Percentiles rank a stretch among this genome's conserved stretches.
phyloP scores from a whole-genome alignment of 2,113 vertebrate species.

The Oreochromis aureus region DNA sequence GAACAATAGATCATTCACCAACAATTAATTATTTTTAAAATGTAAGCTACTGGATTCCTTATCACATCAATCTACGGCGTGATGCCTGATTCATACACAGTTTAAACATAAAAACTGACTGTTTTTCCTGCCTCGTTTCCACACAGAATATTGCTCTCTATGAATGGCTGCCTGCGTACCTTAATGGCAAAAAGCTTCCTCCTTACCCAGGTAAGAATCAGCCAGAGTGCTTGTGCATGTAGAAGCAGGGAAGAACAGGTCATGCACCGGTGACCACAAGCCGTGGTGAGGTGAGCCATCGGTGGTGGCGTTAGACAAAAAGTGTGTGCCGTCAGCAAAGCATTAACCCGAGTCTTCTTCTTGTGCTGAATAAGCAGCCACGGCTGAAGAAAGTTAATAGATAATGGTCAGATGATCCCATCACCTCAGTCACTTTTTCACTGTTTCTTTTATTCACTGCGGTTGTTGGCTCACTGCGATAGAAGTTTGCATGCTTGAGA shows the following conservation, averaged over 20 bases:
- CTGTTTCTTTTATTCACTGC: neutral
- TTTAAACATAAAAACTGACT: neutral
- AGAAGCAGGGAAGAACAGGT: slow-evolving; percentile 39
- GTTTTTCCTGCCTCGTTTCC: neutral
- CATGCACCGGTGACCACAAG: slow-evolving; percentile 58
- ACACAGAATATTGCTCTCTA: slow-evolving; percentile 83
- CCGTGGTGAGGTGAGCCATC: slow-evolving; percentile 48
- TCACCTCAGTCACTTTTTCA: neutral
- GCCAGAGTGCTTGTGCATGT: slow-evolving; percentile 2
- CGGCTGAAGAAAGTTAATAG: slow-evolving; percentile 26
- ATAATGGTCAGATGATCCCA: neutral
- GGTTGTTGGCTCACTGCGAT: neutral
- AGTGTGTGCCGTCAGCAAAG: slow-evolving; percentile 49
- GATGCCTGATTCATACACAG: neutral
- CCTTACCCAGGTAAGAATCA: slow-evolving; percentile 78
- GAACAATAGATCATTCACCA: neutral
- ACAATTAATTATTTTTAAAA: neutral
- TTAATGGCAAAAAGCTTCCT: slow-evolving; percentile 50
- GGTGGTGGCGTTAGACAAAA: slow-evolving; percentile 36
- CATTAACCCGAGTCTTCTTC: slow-evolving; percentile 3
- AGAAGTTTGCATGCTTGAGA: neutral
- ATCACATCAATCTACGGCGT: neutral
- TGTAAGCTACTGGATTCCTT: neutral
- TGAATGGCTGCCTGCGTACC: slow-evolving; percentile 84
- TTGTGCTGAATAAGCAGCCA: slow-evolving; percentile 53